Percentiles rank a stretch among this genome's conserved stretches.
These are phyloP conservation scores for Operophtera brumata DNA, from an alignment of 2,888 invertebrate genomes.

Conservation along the genomic window DNA sequence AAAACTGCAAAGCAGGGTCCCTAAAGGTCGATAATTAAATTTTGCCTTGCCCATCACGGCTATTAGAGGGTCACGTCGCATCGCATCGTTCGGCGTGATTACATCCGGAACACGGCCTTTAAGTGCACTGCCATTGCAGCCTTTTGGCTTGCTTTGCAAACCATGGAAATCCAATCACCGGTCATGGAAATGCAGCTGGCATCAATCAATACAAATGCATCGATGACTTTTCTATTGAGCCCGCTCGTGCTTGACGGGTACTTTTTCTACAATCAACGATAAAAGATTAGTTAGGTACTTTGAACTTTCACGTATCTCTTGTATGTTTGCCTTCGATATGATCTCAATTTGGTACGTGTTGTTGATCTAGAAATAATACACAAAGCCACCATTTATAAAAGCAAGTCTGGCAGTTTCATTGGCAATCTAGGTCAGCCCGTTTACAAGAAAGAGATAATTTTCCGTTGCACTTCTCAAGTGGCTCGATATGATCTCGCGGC, in stretches of 20 bases:
- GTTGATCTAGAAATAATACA: constrained; percentile 18
- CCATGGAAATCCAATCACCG: constrained; percentile 53
- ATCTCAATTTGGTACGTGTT: constrained; percentile 1
- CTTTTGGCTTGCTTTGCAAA: constrained; percentile 44
- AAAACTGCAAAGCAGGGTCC: too few relatives aligned
- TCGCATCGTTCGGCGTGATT: constrained; percentile 34
- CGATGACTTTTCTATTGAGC: constrained; percentile 46
- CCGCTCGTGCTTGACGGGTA: constrained; percentile 38
- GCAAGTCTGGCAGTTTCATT: constrained; percentile 40
- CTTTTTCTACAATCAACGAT: constrained; percentile 20
- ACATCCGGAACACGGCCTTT: constrained; percentile 39
- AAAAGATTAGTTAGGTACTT: constrained; percentile 8
- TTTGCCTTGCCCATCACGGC: constrained; percentile 39
- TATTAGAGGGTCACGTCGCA: constrained; percentile 27
- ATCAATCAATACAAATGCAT: constrained; percentile 46
- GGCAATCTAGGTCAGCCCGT: constrained; percentile 44
- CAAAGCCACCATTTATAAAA: constrained; percentile 31
- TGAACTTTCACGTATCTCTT: constrained; percentile 14
- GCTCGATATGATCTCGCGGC: constrained; percentile 46
- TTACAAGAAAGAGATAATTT: constrained; percentile 48
- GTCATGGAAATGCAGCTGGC: constrained; percentile 50
- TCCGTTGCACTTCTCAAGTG: constrained; percentile 51
- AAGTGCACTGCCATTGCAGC: constrained; percentile 28
- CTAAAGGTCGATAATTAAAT: constrained; percentile 46
- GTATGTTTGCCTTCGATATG: neutral